A percentile compares a stretch with the other conserved stretches of the same genome.
Conservation (phyloP, 92 coral and sea anemone genomes). For the Porites evermanni region DNA sequence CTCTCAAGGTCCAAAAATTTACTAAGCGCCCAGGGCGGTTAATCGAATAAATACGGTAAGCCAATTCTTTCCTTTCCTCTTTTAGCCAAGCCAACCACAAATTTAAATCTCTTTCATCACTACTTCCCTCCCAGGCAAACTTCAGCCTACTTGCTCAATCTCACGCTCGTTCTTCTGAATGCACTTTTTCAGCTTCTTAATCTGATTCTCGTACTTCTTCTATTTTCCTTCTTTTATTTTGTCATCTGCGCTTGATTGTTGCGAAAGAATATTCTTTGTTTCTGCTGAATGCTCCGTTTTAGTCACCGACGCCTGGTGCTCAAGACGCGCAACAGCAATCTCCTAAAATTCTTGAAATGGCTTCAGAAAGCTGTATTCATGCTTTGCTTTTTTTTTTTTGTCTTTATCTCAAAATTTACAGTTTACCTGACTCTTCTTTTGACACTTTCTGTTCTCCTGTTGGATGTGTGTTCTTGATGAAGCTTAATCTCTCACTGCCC, state of each 20-base stretch:
- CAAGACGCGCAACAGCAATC: too few relatives aligned
- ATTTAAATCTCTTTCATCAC: not conserved
- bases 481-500: not conserved
- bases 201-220: not conserved
- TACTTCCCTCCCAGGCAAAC: conserved; percentile 7
- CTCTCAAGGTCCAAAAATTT: too few relatives aligned
- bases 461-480: not conserved
- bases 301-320: too few relatives aligned
- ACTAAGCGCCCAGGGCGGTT: too few relatives aligned
- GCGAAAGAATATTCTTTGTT: not conserved
- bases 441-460: not conserved
- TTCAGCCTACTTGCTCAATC: not conserved
- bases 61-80: not conserved
- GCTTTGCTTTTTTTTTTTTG: too few relatives aligned
- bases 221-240: not conserved
- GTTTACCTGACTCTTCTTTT: conserved; percentile 17
- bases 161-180: conserved; percentile 14
- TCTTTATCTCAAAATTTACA: too few relatives aligned
- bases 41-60: too few relatives aligned
- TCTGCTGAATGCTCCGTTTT: not conserved
- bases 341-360: too few relatives aligned
- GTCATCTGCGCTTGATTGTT: not conserved
- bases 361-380: too few relatives aligned
- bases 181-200: not conserved
- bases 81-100: not conserved